Conservation (phyloP, 2,888 invertebrate species). For the Ophion ellenae region DNA sequence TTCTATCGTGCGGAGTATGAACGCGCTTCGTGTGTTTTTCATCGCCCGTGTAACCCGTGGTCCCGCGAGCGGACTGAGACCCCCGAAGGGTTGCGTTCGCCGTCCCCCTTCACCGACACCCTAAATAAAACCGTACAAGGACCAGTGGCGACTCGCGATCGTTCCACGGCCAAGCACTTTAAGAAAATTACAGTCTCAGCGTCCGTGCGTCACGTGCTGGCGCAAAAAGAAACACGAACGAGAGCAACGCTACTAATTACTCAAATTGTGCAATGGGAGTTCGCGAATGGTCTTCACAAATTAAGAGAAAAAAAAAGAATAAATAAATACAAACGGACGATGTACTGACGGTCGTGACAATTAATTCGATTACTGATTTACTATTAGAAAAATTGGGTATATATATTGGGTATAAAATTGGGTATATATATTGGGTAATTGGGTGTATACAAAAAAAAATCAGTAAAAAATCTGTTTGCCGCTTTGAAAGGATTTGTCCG, state of each 20-base stretch:
- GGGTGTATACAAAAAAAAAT: too few relatives aligned
- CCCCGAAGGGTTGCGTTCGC: constrained; percentile 6
- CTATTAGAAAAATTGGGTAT: background rate
- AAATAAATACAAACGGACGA: background rate
- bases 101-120: background rate
- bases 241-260: constrained; percentile 38
- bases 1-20: constrained; percentile 28
- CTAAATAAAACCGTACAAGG: constrained; percentile 37
- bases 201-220: background rate
- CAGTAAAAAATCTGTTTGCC: too few relatives aligned
- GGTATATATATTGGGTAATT: background rate
- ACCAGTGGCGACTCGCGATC: constrained; percentile 19
- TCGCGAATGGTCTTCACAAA: background rate
- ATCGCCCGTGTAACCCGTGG: constrained; percentile 67
- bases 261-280: constrained; percentile 4
- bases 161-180: constrained; percentile 40
- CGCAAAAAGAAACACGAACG: constrained; percentile 6
- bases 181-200: constrained; percentile 52
- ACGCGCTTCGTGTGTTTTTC: constrained; percentile 76
- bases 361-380: background rate
- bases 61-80: constrained; percentile 15
- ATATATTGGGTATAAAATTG: background rate
- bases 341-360: background rate
- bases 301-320: background rate
- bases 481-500: too few relatives aligned